Conservation (phyloP, 2,113 vertebrate species). For the Catharus minimus region DNA sequence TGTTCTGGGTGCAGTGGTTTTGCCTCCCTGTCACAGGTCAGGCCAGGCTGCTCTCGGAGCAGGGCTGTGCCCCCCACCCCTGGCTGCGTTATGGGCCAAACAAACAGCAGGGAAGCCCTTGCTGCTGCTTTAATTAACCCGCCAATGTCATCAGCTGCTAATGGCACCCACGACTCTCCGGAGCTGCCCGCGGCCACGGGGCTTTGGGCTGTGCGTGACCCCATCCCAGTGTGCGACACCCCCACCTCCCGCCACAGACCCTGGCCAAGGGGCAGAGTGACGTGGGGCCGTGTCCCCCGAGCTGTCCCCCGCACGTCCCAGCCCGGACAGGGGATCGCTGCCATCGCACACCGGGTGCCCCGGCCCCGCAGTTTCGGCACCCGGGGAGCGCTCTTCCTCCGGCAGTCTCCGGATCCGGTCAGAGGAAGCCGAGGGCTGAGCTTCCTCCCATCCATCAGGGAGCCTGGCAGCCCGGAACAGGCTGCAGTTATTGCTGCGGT, state of each 20-base stretch:
- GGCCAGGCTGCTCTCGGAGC: background rate
- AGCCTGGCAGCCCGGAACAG: background rate
- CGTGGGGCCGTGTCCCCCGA: fast-evolving
- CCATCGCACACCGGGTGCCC: fast-evolving
- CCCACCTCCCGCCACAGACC: fast-evolving
- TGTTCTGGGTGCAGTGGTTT: background rate
- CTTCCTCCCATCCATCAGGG: background rate
- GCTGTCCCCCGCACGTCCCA: fast-evolving
- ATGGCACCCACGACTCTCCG: background rate
- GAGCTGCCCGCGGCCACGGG: fast-evolving
- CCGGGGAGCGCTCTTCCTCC: fast-evolving
- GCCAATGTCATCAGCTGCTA: background rate
- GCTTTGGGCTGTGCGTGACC: fast-evolving
- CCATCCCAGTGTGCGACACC: background rate
- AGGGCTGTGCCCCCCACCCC: background rate
- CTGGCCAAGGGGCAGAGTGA: fast-evolving
- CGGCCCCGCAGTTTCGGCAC: background rate
- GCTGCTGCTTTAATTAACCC: background rate
- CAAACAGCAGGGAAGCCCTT: background rate
- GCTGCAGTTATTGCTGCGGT: background rate
- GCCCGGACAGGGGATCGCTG: fast-evolving
- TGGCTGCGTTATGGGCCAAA: background rate
- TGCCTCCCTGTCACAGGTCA: fast-evolving
- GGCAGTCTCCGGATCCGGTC: fast-evolving
- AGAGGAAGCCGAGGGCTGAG: background rate